Base-by-base conservation (phyloP, 2,888 invertebrate genomes). In the Amorpha juglandis region DNA sequence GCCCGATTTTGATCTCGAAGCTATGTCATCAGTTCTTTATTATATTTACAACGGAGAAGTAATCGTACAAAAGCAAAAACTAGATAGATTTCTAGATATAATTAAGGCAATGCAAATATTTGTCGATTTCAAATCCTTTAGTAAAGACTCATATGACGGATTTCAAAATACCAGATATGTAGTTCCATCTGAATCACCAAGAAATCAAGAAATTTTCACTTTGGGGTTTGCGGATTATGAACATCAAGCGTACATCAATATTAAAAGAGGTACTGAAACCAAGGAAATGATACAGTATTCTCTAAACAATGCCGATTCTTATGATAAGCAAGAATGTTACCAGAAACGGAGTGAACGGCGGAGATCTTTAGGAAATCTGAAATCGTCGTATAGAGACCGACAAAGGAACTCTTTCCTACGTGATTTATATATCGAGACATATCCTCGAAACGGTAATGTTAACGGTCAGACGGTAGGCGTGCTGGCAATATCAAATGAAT, bases 31-130 rank as follows among this genome's bases (percentile, higher is more conserved):
- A 14, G 93, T 96, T 9, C 90, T 96, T 51, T 95, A 95, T 76
- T 96, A 96, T 78, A 94, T 96, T 70, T 96, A 96, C 80, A 95
- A 95, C 51, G 96, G 96, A 65, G 95, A 94, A 80, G 95, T 95
- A 0, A 85, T 92, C 4, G 86, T 96, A 38, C 93, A 94, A n/a
- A 92, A 93, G 50, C 88, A 92, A n/a, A 92, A 94, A 68, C 76
- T 96, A 27, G 84, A 92, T 63, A 94, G 94, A 62, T 96, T 96
- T 77, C 82, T 96, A 47, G 91, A 94, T 35, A 94, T 95, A 2
- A 94, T 95, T 38, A 88, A 87, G 76, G 82, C 87, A 1, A 79
- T 93, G 81, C 82, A 91, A 81, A 88, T 93, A 76, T 88, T 84
- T 74, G 79, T 93, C 51, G 92, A 92, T 65, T 75, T 75, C 38